Evolutionary conservation across 2,888 invertebrate genomes (phyloP).

Genomic region (Temnothorax unifasciatus): DNA sequence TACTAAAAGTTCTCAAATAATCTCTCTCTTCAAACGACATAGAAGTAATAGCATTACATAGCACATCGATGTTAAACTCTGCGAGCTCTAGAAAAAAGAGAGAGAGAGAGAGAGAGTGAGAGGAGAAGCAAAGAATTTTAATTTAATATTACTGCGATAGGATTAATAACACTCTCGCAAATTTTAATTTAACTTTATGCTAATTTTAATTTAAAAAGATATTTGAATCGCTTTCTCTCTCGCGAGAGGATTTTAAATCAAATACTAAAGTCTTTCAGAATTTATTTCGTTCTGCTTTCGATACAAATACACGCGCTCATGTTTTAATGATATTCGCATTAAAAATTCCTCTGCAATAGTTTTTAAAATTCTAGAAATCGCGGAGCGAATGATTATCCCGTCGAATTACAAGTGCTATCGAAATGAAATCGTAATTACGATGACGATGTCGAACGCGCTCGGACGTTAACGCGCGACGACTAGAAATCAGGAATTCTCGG

Average conservation of each 20-base stretch:
- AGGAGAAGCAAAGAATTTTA: not conserved
- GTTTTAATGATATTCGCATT: not conserved
- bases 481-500: slow-evolving; percentile 77
- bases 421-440: slow-evolving; percentile 8
- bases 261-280: not conserved
- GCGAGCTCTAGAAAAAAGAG: not conserved
- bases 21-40: slow-evolving; percentile 19
- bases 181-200: not conserved
- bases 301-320: not conserved
- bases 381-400: not conserved
- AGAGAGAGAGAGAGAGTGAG: too few species aligned
- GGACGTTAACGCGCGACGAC: slow-evolving; percentile 25
- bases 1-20: slow-evolving; percentile 40
- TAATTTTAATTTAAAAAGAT: not conserved
- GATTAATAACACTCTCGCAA: not conserved
- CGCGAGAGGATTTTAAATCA: not conserved
- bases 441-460: not conserved
- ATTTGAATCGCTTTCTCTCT: not conserved
- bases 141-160: not conserved
- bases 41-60: slow-evolving; percentile 31
- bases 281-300: not conserved
- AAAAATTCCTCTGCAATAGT: not conserved
- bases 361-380: not conserved
- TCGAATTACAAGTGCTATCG: not conserved
- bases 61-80: slow-evolving; percentile 56